Evolutionary conservation across 2,797 vertebrate species (phyloP).

Genomic region (Coluber constrictor): DNA sequence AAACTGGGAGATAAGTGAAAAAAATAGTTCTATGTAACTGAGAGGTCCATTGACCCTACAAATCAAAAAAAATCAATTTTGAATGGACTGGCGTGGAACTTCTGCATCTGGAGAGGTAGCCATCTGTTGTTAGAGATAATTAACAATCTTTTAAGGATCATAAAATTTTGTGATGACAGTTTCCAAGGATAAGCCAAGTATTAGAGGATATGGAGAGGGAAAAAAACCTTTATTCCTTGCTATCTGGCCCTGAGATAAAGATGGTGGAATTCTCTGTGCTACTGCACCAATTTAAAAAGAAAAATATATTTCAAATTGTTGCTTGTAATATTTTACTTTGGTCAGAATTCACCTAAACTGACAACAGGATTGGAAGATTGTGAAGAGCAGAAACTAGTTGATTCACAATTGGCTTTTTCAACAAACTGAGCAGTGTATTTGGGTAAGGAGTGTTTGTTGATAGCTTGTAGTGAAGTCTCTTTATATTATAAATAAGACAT

Average conservation of each 20-base stretch:
- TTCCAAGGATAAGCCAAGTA: not conserved
- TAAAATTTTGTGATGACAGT: not conserved
- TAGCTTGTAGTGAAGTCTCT: not conserved
- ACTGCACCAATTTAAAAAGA: not conserved
- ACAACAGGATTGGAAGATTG: not conserved
- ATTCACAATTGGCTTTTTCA: not conserved
- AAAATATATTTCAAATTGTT: not conserved
- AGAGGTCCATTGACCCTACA: not conserved
- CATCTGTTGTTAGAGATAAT: not conserved
- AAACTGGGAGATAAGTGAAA: not conserved
- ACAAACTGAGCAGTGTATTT: not conserved
- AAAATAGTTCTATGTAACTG: not conserved
- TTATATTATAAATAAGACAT: not conserved
- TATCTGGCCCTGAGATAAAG: not conserved
- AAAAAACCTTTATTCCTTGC: not conserved
- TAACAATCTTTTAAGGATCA: not conserved
- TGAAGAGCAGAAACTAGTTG: not conserved
- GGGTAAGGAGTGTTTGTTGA: not conserved
- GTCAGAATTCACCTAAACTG: not conserved
- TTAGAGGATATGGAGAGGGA: not conserved
- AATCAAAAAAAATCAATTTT: not conserved
- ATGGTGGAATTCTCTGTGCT: not conserved
- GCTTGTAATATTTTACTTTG: not conserved
- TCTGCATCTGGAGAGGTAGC: not conserved
- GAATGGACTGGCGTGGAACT: not conserved